Conservation (phyloP, 2,888 invertebrate genomes). For the Amphipoea oculea region DNA sequence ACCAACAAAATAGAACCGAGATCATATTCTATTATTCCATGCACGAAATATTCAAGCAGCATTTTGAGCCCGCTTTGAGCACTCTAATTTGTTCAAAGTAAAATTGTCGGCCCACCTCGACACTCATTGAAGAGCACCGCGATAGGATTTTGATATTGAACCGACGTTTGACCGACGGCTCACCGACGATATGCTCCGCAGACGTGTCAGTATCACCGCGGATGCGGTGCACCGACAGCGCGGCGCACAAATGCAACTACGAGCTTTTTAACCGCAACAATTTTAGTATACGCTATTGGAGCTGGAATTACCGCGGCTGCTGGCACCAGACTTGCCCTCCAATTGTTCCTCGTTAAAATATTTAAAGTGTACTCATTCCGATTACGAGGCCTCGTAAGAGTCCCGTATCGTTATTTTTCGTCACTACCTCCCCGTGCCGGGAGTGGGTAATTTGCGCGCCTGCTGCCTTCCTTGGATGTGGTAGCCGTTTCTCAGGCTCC, state of each 20-base stretch:
- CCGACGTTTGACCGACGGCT: slow-evolving; percentile 73
- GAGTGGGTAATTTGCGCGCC: slow-evolving; percentile 74
- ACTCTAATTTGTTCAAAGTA: slow-evolving; percentile 92
- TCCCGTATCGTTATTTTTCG: slow-evolving; percentile 92
- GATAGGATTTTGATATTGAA: slow-evolving; percentile 69
- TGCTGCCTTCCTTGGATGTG: slow-evolving; percentile 93
- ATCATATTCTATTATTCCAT: slow-evolving; percentile 91
- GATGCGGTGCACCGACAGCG: slow-evolving; percentile 86
- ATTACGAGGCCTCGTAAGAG: slow-evolving; percentile 90
- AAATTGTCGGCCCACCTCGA: slow-evolving; percentile 86
- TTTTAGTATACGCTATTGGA: slow-evolving; percentile 91
- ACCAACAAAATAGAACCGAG: slow-evolving; percentile 91
- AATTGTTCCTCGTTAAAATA: slow-evolving; percentile 91
- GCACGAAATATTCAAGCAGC: slow-evolving; percentile 87
- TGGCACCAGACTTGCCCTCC: slow-evolving; percentile 92
- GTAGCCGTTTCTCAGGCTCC: slow-evolving; percentile 93
- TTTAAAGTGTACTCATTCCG: slow-evolving; percentile 90
- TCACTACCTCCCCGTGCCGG: slow-evolving; percentile 88
- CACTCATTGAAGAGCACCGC: slow-evolving; percentile 73
- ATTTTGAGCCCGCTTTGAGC: slow-evolving; percentile 90
- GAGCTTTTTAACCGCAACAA: slow-evolving; percentile 91
- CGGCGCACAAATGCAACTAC: slow-evolving; percentile 82
- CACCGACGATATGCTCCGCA: slow-evolving; percentile 75
- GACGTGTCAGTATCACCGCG: slow-evolving; percentile 74
- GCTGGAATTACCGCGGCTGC: slow-evolving; percentile 94